Base-by-base conservation (phyloP, 2,888 invertebrate species). In the Apomyelois bistriatella region DNA sequence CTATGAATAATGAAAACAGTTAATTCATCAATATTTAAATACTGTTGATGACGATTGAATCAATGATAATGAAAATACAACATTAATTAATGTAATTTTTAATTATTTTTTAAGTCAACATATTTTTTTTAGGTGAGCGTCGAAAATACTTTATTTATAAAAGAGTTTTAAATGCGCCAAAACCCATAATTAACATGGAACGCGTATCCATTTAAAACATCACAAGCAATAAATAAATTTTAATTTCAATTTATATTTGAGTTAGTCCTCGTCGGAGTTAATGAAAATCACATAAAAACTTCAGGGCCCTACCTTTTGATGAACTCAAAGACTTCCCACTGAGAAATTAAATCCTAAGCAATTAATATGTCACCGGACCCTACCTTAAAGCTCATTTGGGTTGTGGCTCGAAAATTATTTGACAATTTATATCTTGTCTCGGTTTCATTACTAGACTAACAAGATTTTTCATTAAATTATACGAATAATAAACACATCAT, bases 321-420 rank as follows among this genome's bases (percentile, higher is more conserved):
- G 58, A 54, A 52, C 54, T 58, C 58, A 58, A 59, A 54, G 54
- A 54, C 55, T 56, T 54, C 72, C 72, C 65, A 68, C 75, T 66
- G 73, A 50, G 69, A 66, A 60, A 50, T 68, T 65, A 61, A 67
- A 64, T 60, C 49, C 53, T 47, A 57, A 51, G 56, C 58, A 62
- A 73, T 72, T 68, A 72, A 66, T 66, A 65, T 53, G 58, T 64
- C 61, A 61, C 46, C 32, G 46, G 46, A 46, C 16, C 35, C 46
- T 32, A 15, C 32, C 16, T 46, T 16, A 1, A 1, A 13, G 4
- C 32, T 8, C 5, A 46, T 46, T 46, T 35, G 13, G 8, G 32
- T 16, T n/a, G 32, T 46, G 46, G 15, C 46, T 16, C n/a, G 16
- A 32, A 46, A 32, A 46, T 46, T 9, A 9, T 38, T 38, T 16